Conservation (phyloP, 2,113 vertebrate genomes). For the Callospermophilus lateralis region DNA sequence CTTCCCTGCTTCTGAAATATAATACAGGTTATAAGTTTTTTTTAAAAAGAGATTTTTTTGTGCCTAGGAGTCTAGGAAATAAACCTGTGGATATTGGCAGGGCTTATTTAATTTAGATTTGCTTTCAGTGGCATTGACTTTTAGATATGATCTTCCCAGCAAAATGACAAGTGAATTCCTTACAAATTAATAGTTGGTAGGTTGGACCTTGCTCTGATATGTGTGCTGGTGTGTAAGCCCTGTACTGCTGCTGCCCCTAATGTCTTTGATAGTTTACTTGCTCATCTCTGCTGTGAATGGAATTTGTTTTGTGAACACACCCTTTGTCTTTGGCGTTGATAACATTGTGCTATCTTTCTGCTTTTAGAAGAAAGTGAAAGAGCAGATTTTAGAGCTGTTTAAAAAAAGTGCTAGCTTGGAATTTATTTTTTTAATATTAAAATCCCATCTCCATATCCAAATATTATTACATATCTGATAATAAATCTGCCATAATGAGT, state of each 20-base stretch:
- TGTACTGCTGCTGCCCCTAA: background rate
- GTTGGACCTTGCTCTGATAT: background rate
- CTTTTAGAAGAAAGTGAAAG: background rate
- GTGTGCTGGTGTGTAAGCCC: background rate
- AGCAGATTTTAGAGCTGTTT: background rate
- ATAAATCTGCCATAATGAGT: conserved; percentile 7
- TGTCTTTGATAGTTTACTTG: background rate
- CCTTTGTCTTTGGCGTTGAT: conserved; percentile 29
- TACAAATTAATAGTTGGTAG: background rate
- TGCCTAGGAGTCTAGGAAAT: conserved; percentile 45
- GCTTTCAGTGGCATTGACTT: background rate
- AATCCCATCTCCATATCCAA: conserved; percentile 1
- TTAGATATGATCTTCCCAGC: background rate
- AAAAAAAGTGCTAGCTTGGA: conserved; percentile 41
- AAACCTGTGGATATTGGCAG: background rate
- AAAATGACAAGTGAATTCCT: background rate
- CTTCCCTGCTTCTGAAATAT: conserved; percentile 23
- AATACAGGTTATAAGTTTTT: background rate
- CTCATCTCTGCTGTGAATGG: background rate
- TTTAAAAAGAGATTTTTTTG: background rate
- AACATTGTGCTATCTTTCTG: conserved; percentile 47
- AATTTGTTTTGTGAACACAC: background rate
- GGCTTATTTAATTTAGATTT: conserved; percentile 28
- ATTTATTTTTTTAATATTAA: conserved; percentile 43
- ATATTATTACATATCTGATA: conserved; percentile 22